These are phyloP conservation scores for Entomyzon cyanotis DNA, from an alignment of 2,113 vertebrate genomes.

Conservation along the genomic window DNA sequence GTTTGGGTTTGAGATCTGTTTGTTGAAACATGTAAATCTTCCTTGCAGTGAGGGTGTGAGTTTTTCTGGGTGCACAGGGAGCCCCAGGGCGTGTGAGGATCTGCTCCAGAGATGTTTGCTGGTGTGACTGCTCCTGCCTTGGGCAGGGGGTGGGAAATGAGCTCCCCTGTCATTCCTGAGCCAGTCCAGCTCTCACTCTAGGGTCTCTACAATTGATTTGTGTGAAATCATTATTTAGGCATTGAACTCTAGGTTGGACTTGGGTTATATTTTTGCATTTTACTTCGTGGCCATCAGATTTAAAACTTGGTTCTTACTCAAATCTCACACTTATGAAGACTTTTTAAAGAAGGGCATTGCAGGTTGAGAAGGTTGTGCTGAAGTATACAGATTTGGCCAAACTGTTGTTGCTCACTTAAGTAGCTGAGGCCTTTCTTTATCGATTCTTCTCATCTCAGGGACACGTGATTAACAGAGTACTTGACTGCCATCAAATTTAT, in stretches of 20 bases:
- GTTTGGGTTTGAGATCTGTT: neutral
- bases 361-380: neutral
- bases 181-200: neutral
- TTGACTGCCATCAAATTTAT: neutral
- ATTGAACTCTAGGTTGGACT: neutral
- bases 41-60: accelerated
- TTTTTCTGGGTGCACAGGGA: neutral
- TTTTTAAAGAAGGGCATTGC: neutral
- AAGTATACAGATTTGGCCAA: neutral
- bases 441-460: neutral
- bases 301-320: neutral
- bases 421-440: neutral
- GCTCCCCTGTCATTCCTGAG: neutral
- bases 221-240: neutral
- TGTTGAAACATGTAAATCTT: neutral
- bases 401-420: neutral
- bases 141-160: neutral
- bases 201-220: neutral
- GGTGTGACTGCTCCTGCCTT: neutral
- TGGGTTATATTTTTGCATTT: neutral
- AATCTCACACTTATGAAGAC: neutral
- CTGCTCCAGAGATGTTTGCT: accelerated
- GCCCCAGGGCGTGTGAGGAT: accelerated
- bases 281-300: neutral
- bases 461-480: neutral